phyloP scores from a whole-genome alignment of 2,797 vertebrate species.

The Tamandua tetradactyla region DNA sequence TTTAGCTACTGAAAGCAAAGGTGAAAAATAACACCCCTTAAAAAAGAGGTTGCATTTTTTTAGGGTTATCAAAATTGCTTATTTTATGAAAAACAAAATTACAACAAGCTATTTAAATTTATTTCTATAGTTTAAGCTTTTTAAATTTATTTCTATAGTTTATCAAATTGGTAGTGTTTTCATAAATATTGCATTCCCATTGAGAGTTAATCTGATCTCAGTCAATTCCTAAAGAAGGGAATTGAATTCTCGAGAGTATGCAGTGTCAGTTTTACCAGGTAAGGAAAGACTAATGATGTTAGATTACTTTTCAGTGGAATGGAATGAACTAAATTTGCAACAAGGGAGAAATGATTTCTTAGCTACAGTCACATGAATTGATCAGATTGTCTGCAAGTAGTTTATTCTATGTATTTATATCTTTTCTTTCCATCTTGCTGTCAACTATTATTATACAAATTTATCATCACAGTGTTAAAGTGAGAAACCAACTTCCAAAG shows the following conservation, averaged over 20 bases:
- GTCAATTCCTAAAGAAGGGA: not conserved
- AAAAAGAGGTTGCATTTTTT: not conserved
- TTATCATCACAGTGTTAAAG: conserved; percentile 56
- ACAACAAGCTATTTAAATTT: not conserved
- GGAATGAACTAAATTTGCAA: conserved; percentile 62
- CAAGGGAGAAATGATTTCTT: conserved; percentile 51
- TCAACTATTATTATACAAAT: conserved; percentile 58
- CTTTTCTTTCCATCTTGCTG: conserved; percentile 58
- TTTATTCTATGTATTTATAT: conserved; percentile 61
- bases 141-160: not conserved
- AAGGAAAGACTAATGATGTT: conserved; percentile 53
- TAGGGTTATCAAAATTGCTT: not conserved
- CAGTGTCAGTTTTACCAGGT: conserved; percentile 14
- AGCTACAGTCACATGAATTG: conserved; percentile 33
- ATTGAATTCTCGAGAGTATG: not conserved
- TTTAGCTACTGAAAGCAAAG: not conserved
- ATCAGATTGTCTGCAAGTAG: conserved; percentile 48
- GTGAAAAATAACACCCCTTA: not conserved
- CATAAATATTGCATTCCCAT: not conserved
- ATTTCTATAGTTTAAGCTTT: not conserved
- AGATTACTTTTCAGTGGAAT: conserved; percentile 37
- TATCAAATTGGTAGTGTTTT: not conserved
- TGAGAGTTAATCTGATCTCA: conserved; percentile 40
- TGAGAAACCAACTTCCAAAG: conserved; percentile 1
- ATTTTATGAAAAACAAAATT: not conserved